phyloP scores from a whole-genome alignment of 2,888 invertebrate genomes.

The Alloscopus bannaensis region DNA sequence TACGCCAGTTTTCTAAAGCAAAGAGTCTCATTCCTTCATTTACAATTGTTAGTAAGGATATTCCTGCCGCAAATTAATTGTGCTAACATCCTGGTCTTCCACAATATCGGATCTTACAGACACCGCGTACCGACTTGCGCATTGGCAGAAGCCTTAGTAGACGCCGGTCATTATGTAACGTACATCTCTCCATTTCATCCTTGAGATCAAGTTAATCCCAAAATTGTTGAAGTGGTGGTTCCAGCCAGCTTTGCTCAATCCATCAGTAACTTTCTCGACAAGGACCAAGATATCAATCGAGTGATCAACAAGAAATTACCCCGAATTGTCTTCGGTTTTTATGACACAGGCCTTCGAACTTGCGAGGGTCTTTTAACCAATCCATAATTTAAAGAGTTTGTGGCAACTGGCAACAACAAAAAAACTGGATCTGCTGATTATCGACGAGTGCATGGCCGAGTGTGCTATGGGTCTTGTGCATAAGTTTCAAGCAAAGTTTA shows the following conservation, averaged over 20 bases:
- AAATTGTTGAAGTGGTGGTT: conserved; percentile 42
- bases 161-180: conserved; percentile 63
- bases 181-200: conserved; percentile 53
- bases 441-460: conserved; percentile 63
- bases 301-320: too few relatives aligned
- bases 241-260: conserved; percentile 22
- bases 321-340: too few relatives aligned
- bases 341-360: too few relatives aligned
- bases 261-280: conserved; percentile 7
- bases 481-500: conserved; percentile 48
- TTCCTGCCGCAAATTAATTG: too few relatives aligned
- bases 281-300: too few relatives aligned
- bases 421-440: conserved; percentile 58
- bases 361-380: conserved; percentile 31
- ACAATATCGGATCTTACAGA: conserved; percentile 49
- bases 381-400: conserved; percentile 31
- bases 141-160: conserved; percentile 54
- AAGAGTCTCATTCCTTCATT: too few relatives aligned
- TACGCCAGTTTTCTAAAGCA: too few relatives aligned
- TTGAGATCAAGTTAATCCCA: conserved; percentile 24
- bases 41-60: too few relatives aligned
- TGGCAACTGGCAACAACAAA: conserved; percentile 9
- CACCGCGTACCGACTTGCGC: conserved; percentile 61
- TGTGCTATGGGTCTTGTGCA: conserved; percentile 61
- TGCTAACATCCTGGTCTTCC: conserved; percentile 53